Evolutionary conservation across 1,140 invertebrate species (phyloP), one percentile per base, ranked within the genome.

Genomic region (Drosophila simulans): DNA sequence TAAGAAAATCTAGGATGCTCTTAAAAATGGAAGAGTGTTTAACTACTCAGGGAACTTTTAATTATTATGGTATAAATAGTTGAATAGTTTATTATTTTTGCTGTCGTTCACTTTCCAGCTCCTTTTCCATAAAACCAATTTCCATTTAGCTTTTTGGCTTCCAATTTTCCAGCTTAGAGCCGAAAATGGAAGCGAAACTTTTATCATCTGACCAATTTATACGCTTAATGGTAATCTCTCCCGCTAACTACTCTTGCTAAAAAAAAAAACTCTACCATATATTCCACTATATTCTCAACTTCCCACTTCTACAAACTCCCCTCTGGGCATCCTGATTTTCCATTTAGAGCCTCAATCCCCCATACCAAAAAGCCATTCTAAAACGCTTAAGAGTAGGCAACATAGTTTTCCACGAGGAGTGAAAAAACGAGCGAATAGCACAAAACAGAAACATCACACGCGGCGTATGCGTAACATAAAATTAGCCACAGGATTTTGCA

Each of bases 361-460:
- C 17, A 15, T n/a, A 20, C 17, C 10, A 48, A 52, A 60, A 63
- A 55, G n/a, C 59, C 56, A 64, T 66, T 72, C 42, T 65, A 77
- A 80, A 86, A 75, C 82, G 82, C 82, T 85, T 85, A 86, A 81
- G 80, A 85, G 62, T 85, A 85, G 82, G 82, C 81, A 85, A 85
- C 73, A 81, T 77, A 85, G 81, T 80, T 84, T 49, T 40, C 22
- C 59, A 57, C 37, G 37, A 35, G 59, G 27, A 31, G 58, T n/a
- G 60, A 64, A 59, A 70, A 59, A 71, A 49, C 62, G 62, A 11
- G 48, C 39, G n/a, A 48, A 27, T 27, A 52, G 35, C 15, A 17
- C 34, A 56, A 59, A 46, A 66, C 69, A 58, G 56, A 57, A 73
- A 74, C 77, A 64, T 48, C 74, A 69, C 62, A 77, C 55, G 54